Evolutionary conservation across 2,113 vertebrate species (phyloP), one percentile per base, ranked within the genome.

Genomic region (Macquaria australasica): DNA sequence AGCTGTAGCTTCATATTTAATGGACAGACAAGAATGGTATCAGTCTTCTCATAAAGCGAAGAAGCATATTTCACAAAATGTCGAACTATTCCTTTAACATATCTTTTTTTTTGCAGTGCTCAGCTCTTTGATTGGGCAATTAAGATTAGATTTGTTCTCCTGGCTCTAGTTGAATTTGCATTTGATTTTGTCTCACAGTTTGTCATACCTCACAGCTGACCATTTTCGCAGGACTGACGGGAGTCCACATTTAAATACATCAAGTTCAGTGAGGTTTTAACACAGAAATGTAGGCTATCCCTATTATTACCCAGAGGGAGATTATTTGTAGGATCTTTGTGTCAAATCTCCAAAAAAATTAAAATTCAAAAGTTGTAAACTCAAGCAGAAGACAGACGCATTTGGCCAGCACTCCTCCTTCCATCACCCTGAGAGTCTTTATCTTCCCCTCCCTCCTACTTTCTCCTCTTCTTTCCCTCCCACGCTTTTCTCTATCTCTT

Each of bases 341-440:
- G 70, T 74, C 67, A 77, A 77, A 74, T 86, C n/a, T 12, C 55
- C 18, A 15, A 39, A 37, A 82, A 70, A 1, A 59, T 51, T 21
- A 31, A 31, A 37, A 59, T 41, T 23, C 45, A 28, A 14, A 63
- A 63, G 43, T 53, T 87, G 18, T 58, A 43, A 48, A 86, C 5
- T 56, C 0, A 25, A n/a, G 20, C 5, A 64, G 48, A 9, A 70
- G 25, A 71, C 73, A 63, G 25, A 34, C 2, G 2, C 21, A 20
- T 73, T 83, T 75, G 51, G 70, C 51, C 67, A 41, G 68, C 6
- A 0, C 43, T 41, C 12, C 66, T 80, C 43, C 64, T 37, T 72
- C 64, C 59, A 72, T 76, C 66, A 67, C 28, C 14, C 15, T 48
- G 14, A 28, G 20, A 69, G 39, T 74, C 68, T 74, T 81, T 53